Evolutionary conservation across 2,113 vertebrate species (phyloP).

Genomic region (Cephalopholis sonnerati): DNA sequence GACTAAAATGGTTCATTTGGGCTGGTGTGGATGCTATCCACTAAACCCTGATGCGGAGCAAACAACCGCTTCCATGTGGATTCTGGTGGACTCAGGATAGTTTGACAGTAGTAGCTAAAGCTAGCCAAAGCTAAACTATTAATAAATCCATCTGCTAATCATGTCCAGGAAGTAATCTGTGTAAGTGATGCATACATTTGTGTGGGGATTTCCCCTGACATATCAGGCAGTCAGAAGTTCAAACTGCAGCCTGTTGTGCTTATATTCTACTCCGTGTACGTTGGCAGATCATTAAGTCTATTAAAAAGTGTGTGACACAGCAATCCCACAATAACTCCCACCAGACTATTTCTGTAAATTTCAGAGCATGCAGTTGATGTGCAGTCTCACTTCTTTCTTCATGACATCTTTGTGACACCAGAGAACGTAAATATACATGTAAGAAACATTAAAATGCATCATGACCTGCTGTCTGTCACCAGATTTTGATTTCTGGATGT

Average conservation of each 20-base stretch:
- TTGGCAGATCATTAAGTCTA: not conserved
- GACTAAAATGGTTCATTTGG: not conserved
- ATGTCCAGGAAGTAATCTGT: not conserved
- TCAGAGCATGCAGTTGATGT: not conserved
- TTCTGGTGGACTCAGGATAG: not conserved
- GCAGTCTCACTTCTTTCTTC: too few species aligned
- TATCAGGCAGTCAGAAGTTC: not conserved
- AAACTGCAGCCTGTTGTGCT: not conserved
- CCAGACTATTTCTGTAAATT: too few species aligned
- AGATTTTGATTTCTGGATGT: not conserved
- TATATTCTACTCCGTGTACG: not conserved
- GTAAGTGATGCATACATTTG: not conserved
- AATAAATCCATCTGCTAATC: not conserved
- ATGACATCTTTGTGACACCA: too few species aligned
- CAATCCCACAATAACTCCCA: too few species aligned
- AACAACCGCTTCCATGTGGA: not conserved
- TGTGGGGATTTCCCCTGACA: not conserved
- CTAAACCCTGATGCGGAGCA: not conserved
- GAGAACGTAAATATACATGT: too few species aligned
- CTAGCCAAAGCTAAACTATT: too few species aligned
- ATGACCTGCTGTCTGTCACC: not conserved
- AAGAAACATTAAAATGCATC: too few species aligned
- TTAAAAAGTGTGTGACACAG: not conserved
- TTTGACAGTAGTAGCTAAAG: too few species aligned
- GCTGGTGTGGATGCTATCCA: not conserved